These are phyloP conservation scores for Diploscapter pachys DNA, from an alignment of 1,140 invertebrate species.

Conservation along the genomic window DNA sequence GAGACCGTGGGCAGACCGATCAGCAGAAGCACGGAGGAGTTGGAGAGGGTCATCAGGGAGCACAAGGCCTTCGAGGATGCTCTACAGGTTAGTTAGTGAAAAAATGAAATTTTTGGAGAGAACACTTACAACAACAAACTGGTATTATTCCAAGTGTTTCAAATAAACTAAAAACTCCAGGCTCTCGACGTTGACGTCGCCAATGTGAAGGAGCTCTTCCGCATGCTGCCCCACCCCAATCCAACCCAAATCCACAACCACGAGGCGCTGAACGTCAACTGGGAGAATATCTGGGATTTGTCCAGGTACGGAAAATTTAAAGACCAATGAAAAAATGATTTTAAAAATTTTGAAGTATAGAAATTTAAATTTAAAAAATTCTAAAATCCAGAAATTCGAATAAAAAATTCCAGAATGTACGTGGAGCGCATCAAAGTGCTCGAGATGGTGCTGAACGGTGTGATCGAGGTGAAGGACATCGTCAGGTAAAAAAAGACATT, in stretches of 20 bases:
- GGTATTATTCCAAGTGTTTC: not conserved
- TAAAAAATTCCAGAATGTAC: constrained; percentile 65
- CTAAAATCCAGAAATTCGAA: no score
- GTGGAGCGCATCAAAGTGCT: constrained; percentile 82
- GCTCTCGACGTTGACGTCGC: constrained; percentile 73
- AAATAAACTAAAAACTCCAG: constrained; percentile 39
- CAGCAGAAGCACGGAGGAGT: constrained; percentile 76
- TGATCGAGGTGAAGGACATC: constrained; percentile 81
- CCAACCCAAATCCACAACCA: constrained; percentile 80
- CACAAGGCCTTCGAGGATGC: constrained; percentile 70
- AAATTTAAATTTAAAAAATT: no score
- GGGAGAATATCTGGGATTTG: constrained; percentile 82
- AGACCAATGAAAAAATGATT: no score
- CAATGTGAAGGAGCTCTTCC: constrained; percentile 60
- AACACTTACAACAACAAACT: no score
- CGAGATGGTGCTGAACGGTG: constrained; percentile 77
- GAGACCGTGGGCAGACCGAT: constrained; percentile 75
- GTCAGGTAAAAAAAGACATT: constrained; percentile 69
- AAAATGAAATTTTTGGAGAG: no score
- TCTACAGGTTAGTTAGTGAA: constrained; percentile 40
- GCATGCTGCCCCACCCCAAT: constrained; percentile 69
- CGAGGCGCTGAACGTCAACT: constrained; percentile 80
- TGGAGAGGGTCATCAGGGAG: constrained; percentile 79
- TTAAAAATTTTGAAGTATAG: no score
- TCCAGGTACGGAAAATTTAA: constrained; percentile 62